Percentiles rank a stretch among this genome's conserved stretches.
phyloP scores from a whole-genome alignment of 2,113 vertebrate genomes.

The Poeciliopsis retropinna region DNA sequence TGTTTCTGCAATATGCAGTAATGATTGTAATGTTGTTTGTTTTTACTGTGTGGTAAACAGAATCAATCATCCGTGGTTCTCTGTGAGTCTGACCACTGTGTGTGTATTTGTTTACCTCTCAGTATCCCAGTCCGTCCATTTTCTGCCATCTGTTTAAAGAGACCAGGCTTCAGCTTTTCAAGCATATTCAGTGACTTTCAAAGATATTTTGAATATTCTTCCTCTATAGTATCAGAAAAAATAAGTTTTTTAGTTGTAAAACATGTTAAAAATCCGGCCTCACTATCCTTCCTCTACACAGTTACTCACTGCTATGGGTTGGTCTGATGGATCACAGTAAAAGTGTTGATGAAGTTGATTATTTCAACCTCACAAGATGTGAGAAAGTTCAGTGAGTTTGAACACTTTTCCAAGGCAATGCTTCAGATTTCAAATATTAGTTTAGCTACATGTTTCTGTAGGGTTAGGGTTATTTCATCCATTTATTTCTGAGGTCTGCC shows the following conservation, averaged over 20 bases:
- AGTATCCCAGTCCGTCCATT: background rate
- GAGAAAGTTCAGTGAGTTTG: background rate
- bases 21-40: constrained; percentile 29
- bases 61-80: constrained; percentile 25
- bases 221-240: background rate
- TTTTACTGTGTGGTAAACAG: constrained; percentile 27
- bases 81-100: background rate
- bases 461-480: background rate
- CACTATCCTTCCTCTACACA: background rate
- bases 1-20: background rate
- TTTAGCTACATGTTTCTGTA: background rate
- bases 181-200: background rate
- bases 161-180: background rate
- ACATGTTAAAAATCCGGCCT: background rate
- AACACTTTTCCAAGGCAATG: background rate
- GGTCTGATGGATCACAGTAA: background rate
- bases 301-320: background rate
- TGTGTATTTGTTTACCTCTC: constrained; percentile 2
- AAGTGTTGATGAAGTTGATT: background rate
- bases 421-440: background rate
- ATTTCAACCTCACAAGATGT: background rate
- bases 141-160: constrained; percentile 5
- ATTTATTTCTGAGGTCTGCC: background rate
- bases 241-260: background rate
- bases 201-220: background rate